Percentiles rank a stretch among this genome's conserved stretches.
These are phyloP conservation scores for Anastatus disparis DNA, from an alignment of 1,140 invertebrate genomes.

Conservation along the genomic window DNA sequence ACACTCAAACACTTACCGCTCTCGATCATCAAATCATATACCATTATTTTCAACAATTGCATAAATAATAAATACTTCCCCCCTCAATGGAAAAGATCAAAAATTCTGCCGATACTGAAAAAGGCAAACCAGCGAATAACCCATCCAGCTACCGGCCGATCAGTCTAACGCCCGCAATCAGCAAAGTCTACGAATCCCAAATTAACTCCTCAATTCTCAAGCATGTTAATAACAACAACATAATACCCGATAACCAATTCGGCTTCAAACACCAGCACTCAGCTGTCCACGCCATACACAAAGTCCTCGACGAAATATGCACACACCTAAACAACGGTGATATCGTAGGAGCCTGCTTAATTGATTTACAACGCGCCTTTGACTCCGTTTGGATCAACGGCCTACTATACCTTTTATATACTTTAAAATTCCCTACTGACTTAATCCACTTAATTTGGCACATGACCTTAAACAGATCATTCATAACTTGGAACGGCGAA, in stretches of 20 bases:
- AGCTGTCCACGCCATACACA: slow-evolving; percentile 37
- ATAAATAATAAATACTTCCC: background rate
- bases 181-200: slow-evolving; percentile 46
- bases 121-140: slow-evolving; percentile 17
- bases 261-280: slow-evolving; percentile 40
- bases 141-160: slow-evolving; percentile 48
- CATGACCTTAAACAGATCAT: background rate
- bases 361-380: slow-evolving; percentile 41
- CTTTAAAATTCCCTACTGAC: slow-evolving; percentile 50
- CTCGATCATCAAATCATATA: background rate
- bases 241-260: slow-evolving; percentile 44
- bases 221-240: slow-evolving; percentile 34
- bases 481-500: background rate
- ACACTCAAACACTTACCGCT: background rate
- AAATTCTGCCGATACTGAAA: background rate
- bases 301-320: slow-evolving; percentile 10
- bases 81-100: background rate
- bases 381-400: slow-evolving; percentile 51
- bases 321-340: slow-evolving; percentile 12
- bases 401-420: slow-evolving; percentile 43
- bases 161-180: slow-evolving; percentile 50
- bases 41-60: slow-evolving; percentile 12
- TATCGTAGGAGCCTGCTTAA: background rate
- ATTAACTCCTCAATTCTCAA: slow-evolving; percentile 9
- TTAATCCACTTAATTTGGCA: background rate